Evolutionary conservation across 35 echinoderm and acorn worm genomes (phyloP).

Genomic region (Eucidaris tribuloides): DNA sequence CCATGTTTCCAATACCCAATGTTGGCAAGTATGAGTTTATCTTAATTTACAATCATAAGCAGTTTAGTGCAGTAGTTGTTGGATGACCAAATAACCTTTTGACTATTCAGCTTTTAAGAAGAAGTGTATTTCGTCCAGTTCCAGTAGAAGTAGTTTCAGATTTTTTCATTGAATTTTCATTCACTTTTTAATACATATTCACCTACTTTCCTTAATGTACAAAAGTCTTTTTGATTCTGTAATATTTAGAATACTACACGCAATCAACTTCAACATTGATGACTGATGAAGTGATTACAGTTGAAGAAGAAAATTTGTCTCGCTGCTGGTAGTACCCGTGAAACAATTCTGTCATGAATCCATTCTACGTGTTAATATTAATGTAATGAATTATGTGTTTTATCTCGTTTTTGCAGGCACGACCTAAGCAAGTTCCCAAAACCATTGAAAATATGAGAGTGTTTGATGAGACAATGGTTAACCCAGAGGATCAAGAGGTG

Average conservation of each 20-base stretch:
- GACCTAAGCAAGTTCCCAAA: slow-evolving; percentile 80
- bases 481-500: slow-evolving; percentile 95
- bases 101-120: too few species aligned
- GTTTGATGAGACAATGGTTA: slow-evolving; percentile 98
- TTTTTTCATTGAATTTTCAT: too few species aligned
- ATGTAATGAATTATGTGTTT: background rate
- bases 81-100: too few species aligned
- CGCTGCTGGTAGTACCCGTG: background rate
- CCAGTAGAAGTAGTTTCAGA: too few species aligned
- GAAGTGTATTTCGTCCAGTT: too few species aligned
- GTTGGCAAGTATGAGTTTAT: too few species aligned
- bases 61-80: too few species aligned
- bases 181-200: too few species aligned
- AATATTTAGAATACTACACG: background rate
- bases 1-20: too few species aligned
- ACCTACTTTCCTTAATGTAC: background rate
- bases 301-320: background rate
- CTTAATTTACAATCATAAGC: too few species aligned
- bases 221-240: background rate
- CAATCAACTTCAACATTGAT: background rate
- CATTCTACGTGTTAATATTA: background rate
- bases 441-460: slow-evolving; percentile 95
- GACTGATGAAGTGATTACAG: background rate
- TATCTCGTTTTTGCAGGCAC: slow-evolving; percentile 60
- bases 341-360: background rate